Percentiles rank a stretch among this genome's conserved stretches.
phyloP scores from a whole-genome alignment of 2,113 vertebrate genomes.

The Stegastes partitus region DNA sequence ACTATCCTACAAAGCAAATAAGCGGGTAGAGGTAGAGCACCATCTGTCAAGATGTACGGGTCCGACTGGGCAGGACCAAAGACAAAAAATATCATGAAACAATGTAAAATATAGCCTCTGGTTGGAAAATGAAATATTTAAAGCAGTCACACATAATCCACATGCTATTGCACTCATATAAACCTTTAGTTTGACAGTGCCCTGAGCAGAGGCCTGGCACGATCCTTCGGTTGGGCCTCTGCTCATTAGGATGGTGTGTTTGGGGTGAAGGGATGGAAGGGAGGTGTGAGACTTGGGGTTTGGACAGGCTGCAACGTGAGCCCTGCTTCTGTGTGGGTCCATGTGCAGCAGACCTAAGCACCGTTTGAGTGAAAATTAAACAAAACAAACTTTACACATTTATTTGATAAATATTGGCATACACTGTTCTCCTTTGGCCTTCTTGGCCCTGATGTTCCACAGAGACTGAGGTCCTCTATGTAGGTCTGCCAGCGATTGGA shows the following conservation, averaged over 20 bases:
- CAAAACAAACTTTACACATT: constrained; percentile 62
- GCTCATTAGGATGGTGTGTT: constrained; percentile 40
- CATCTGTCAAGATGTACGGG: constrained; percentile 88
- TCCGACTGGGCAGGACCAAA: constrained; percentile 81
- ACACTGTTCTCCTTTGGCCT: constrained; percentile 68
- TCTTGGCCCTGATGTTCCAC: constrained; percentile 51
- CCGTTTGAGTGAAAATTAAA: constrained; percentile 59
- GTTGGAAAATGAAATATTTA: constrained; percentile 77
- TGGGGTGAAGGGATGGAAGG: constrained; percentile 20
- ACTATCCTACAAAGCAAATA: constrained; percentile 84
- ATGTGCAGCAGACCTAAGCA: constrained; percentile 82
- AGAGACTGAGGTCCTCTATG: constrained; percentile 81
- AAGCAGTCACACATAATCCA: constrained; percentile 79
- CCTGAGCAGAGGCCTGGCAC: constrained; percentile 79
- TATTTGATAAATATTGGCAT: constrained; percentile 71
- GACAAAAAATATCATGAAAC: constrained; percentile 83
- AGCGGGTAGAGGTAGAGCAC: constrained; percentile 94
- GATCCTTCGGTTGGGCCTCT: constrained; percentile 76
- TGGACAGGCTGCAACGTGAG: constrained; percentile 57
- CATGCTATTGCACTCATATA: constrained; percentile 89
- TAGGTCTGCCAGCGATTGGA: constrained; percentile 64
- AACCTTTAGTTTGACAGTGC: constrained; percentile 85
- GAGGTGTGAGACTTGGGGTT: constrained; percentile 35
- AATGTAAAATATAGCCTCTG: constrained; percentile 71
- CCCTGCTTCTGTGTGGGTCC: constrained; percentile 74